Evolutionary conservation across 2,113 vertebrate species (phyloP).

Genomic region (Psophia crepitans): DNA sequence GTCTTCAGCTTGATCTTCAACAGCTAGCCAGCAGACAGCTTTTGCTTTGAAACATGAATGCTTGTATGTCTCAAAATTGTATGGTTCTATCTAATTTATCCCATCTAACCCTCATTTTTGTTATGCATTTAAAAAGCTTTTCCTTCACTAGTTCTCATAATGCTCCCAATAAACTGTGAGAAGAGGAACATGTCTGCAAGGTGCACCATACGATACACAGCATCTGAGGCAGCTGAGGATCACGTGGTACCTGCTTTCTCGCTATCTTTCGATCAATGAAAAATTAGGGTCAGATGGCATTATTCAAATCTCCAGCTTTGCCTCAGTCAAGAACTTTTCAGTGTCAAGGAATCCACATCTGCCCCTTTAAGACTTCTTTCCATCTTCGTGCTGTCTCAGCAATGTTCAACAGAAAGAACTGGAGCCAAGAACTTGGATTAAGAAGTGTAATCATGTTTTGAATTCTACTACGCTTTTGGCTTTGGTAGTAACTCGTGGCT

Average conservation of each 20-base stretch:
- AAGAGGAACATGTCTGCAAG: background rate
- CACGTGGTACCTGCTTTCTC: background rate
- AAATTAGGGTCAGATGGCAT: background rate
- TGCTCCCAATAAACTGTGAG: background rate
- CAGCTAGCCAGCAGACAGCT: background rate
- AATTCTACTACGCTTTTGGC: background rate
- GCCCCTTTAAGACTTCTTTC: slow-evolving; percentile 17
- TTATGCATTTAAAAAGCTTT: background rate
- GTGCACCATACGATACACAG: background rate
- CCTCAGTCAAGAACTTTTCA: background rate
- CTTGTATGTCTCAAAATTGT: background rate
- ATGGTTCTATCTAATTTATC: background rate
- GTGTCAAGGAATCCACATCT: background rate
- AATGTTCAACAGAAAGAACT: background rate
- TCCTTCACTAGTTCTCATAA: background rate
- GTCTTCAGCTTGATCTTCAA: background rate
- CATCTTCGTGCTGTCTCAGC: slow-evolving; percentile 14
- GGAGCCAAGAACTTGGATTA: slow-evolving; percentile 26
- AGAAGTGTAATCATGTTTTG: background rate
- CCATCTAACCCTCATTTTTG: background rate
- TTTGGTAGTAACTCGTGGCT: background rate
- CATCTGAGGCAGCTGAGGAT: background rate
- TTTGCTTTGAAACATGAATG: background rate
- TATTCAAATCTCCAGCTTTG: background rate
- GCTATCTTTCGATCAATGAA: background rate